Percentiles rank a stretch among this genome's conserved stretches.
Evolutionary conservation across 2,888 invertebrate genomes (phyloP).

Genomic region (Drosophila mulleri): DNA sequence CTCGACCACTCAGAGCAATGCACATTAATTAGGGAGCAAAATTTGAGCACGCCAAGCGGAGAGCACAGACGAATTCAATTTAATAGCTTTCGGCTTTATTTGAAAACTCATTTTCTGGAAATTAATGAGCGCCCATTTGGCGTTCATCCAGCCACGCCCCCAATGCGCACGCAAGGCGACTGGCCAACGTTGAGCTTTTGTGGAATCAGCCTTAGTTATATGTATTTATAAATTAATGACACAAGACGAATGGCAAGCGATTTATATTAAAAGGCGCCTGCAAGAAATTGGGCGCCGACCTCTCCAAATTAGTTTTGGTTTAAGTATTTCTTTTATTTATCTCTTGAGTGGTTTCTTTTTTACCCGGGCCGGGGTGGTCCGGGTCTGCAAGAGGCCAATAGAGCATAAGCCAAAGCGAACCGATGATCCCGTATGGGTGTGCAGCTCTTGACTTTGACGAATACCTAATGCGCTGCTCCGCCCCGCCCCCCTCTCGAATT

Average conservation of each 20-base stretch:
- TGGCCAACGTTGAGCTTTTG: slow-evolving; percentile 45
- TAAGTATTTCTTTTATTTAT: slow-evolving; percentile 16
- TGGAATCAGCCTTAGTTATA: slow-evolving; percentile 62
- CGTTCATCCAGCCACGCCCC: slow-evolving; percentile 68
- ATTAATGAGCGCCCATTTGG: slow-evolving; percentile 79
- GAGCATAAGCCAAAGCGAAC: slow-evolving; percentile 32
- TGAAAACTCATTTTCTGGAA: slow-evolving; percentile 72
- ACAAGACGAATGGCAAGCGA: slow-evolving; percentile 71
- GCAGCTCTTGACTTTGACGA: slow-evolving; percentile 51
- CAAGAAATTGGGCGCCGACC: slow-evolving; percentile 63
- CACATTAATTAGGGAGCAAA: slow-evolving; percentile 70
- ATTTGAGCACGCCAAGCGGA: slow-evolving; percentile 50
- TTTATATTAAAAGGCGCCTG: slow-evolving; percentile 70
- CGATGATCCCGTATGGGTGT: slow-evolving; percentile 46
- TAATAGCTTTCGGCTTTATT: slow-evolving; percentile 64
- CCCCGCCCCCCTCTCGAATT: slow-evolving; percentile 22
- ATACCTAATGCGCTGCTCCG: slow-evolving; percentile 36
- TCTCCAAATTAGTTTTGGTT: slow-evolving; percentile 51
- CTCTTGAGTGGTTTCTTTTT: background rate
- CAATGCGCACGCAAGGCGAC: slow-evolving; percentile 65
- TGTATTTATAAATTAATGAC: slow-evolving; percentile 73
- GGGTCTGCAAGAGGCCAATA: slow-evolving; percentile 43
- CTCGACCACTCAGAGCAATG: slow-evolving; percentile 45
- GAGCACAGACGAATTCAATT: slow-evolving; percentile 59
- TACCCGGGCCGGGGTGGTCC: slow-evolving; percentile 45